These are phyloP conservation scores for Oreocharis arfaki DNA, from an alignment of 2,113 vertebrate species.

Conservation along the genomic window DNA sequence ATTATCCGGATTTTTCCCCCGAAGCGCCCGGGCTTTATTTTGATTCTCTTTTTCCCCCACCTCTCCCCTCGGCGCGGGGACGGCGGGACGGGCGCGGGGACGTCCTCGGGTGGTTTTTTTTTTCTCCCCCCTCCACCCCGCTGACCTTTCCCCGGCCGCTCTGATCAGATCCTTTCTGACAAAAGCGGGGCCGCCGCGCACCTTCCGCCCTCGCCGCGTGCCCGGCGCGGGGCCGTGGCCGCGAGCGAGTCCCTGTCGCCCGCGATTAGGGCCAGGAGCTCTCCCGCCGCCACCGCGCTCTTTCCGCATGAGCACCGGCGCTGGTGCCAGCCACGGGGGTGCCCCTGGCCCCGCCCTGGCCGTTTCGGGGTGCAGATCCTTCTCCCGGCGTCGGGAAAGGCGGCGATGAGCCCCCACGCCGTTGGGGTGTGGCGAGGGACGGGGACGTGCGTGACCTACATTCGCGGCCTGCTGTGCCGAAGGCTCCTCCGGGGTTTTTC, in stretches of 20 bases:
- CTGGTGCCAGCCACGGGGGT: neutral
- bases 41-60: fast-evolving
- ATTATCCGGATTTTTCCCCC: neutral
- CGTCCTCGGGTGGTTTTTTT: neutral
- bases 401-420: neutral
- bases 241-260: conserved; percentile 16
- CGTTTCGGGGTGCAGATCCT: neutral
- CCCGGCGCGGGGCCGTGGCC: neutral
- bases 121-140: no score
- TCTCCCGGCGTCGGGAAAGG: neutral
- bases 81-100: neutral
- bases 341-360: fast-evolving
- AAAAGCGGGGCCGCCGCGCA: neutral
- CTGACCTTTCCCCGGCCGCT: conserved; percentile 51
- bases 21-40: neutral
- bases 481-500: neutral
- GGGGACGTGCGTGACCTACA: neutral
- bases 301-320: conserved; percentile 70
- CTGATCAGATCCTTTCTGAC: conserved; percentile 45
- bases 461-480: fast-evolving
- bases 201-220: neutral
- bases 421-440: neutral
- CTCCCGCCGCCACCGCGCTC: conserved; percentile 57
- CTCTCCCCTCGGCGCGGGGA: neutral
- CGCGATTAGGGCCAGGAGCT: conserved; percentile 69